These are phyloP conservation scores for Diarsia dahlii DNA, from an alignment of 2,888 invertebrate genomes.

Conservation along the genomic window DNA sequence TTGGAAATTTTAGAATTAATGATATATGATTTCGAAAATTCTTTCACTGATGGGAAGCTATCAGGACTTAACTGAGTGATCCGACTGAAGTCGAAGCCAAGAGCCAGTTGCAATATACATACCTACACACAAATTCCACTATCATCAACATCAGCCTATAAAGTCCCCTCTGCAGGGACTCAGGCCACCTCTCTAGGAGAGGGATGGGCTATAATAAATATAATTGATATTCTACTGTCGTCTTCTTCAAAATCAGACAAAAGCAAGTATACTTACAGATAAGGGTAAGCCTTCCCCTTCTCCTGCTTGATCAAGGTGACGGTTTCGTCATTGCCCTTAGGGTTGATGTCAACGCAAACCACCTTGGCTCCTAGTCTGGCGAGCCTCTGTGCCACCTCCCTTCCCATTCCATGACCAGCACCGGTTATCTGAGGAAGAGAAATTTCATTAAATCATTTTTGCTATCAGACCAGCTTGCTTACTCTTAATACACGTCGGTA, in stretches of 20 bases:
- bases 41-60: not conserved
- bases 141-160: no score
- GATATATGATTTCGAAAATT: not conserved
- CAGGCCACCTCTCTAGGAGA: no score
- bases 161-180: no score
- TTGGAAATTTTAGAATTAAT: not conserved
- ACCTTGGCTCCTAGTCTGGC: conserved; percentile 93
- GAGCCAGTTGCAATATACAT: not conserved
- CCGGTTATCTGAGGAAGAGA: conserved; percentile 93
- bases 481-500: no score
- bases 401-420: conserved; percentile 96
- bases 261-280: conserved; percentile 76
- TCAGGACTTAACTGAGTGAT: not conserved
- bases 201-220: not conserved
- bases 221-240: not conserved
- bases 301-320: conserved; percentile 87
- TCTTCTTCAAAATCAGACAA: not conserved
- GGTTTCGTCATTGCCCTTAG: conserved; percentile 92
- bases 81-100: not conserved
- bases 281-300: conserved; percentile 84
- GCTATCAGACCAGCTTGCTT: not conserved
- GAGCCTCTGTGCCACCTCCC: conserved; percentile 94
- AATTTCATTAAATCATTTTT: not conserved
- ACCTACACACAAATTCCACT: not conserved
- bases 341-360: conserved; percentile 94